These are phyloP conservation scores for Acinonyx jubatus DNA, from an alignment of 2,113 vertebrate genomes.

Conservation along the genomic window DNA sequence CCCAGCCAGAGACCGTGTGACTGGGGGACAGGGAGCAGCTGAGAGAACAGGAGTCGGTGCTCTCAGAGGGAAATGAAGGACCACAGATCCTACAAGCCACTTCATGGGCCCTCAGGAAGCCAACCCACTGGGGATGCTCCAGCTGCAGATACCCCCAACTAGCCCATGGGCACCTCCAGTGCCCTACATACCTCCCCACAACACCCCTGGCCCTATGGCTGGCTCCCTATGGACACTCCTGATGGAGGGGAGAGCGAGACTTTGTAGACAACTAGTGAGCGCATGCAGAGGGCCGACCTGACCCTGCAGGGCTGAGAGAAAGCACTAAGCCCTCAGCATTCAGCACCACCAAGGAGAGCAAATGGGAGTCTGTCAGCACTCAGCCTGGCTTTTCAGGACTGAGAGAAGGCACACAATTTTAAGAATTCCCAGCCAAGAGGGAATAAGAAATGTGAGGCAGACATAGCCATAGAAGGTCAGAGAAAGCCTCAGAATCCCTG, in stretches of 20 bases:
- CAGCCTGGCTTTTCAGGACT: not conserved
- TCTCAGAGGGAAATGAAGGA: not conserved
- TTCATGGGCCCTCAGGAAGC: not conserved
- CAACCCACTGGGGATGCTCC: not conserved
- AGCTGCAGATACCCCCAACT: not conserved
- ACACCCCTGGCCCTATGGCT: not conserved
- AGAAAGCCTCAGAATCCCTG: not conserved
- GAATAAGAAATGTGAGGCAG: not conserved
- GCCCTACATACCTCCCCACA: not conserved
- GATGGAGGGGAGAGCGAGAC: not conserved
- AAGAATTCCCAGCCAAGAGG: no score
- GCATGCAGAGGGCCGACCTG: not conserved
- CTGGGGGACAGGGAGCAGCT: not conserved
- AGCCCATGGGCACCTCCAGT: not conserved
- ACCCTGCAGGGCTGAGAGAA: not conserved
- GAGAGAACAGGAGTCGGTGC: not conserved
- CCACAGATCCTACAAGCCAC: not conserved
- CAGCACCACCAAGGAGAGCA: not conserved
- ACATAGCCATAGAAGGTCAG: not conserved
- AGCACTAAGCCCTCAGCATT: no score
- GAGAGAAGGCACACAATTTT: not conserved
- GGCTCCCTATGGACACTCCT: no score
- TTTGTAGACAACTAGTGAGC: no score
- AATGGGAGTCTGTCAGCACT: not conserved
- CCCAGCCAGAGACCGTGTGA: not conserved